Conservation (phyloP, 1,140 invertebrate genomes). For the Yoshiicerus persimilis region DNA sequence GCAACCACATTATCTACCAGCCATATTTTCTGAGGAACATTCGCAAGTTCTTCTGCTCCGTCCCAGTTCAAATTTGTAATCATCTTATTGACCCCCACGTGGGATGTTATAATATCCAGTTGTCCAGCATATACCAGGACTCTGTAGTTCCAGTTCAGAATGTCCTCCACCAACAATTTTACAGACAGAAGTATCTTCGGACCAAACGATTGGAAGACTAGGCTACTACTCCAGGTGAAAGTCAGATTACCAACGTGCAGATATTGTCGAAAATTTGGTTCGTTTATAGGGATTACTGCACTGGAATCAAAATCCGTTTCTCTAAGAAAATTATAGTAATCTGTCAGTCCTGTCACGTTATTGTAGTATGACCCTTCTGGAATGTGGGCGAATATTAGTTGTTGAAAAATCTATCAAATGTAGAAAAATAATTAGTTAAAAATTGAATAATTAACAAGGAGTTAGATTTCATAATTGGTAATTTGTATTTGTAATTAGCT, state of each 20-base stretch:
- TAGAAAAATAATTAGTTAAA: too few species aligned
- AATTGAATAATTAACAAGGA: too few species aligned
- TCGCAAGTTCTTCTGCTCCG: not conserved
- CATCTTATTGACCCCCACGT: not conserved
- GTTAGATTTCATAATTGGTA: too few species aligned
- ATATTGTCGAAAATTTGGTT: not conserved
- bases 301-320: not conserved
- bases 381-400: not conserved
- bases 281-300: not conserved
- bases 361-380: not conserved
- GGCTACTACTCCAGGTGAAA: conserved; percentile 14
- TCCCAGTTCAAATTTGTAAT: not conserved
- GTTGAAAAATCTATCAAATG: not conserved
- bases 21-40: not conserved
- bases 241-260: conserved; percentile 36
- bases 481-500: too few species aligned
- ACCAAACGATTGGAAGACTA: conserved; percentile 7
- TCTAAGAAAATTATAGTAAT: not conserved
- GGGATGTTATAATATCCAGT: not conserved
- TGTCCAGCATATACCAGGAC: conserved; percentile 53
- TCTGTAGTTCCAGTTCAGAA: conserved; percentile 54
- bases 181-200: conserved; percentile 29
- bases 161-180: conserved; percentile 53
- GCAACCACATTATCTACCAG: not conserved
- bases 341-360: not conserved